These are phyloP conservation scores for Ataeniobius toweri DNA, from an alignment of 2,797 vertebrate species.

Conservation along the genomic window DNA sequence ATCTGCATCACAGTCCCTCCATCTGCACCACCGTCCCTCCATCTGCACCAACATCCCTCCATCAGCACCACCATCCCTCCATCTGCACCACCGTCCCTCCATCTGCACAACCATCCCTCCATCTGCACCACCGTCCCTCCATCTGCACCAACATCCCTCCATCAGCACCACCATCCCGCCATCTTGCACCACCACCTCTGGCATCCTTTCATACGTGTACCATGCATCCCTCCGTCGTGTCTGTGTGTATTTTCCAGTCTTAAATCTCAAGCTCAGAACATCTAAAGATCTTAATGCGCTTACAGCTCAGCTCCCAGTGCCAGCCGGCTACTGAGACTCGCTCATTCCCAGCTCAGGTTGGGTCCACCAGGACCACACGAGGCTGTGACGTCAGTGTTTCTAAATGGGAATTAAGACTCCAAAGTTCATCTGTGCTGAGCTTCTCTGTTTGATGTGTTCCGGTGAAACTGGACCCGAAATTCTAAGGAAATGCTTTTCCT, in stretches of 20 bases:
- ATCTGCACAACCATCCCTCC: too few relatives aligned
- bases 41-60: too few relatives aligned
- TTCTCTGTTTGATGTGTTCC: slow-evolving; percentile 10
- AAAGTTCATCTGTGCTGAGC: slow-evolving; percentile 19
- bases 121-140: too few relatives aligned
- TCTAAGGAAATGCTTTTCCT: slow-evolving; percentile 5
- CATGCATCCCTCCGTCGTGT: background rate
- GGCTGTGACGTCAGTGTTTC: slow-evolving; percentile 20
- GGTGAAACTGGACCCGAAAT: slow-evolving; percentile 3
- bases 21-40: too few relatives aligned
- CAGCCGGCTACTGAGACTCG: slow-evolving; percentile 11
- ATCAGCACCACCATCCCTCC: too few relatives aligned
- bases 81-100: too few relatives aligned
- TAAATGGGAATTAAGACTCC: slow-evolving; percentile 40
- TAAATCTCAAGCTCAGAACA: slow-evolving; percentile 47
- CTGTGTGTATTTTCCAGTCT: background rate
- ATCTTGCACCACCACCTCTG: too few relatives aligned
- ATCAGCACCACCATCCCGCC: too few relatives aligned
- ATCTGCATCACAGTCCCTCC: background rate
- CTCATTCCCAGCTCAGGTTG: background rate
- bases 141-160: too few relatives aligned
- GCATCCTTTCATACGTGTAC: too few relatives aligned
- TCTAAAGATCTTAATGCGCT: slow-evolving; percentile 63
- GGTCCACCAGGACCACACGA: background rate
- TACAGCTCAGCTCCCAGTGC: slow-evolving; percentile 29